Conservation (phyloP, 2,888 invertebrate species). For the Microctonus aethiopoides region DNA sequence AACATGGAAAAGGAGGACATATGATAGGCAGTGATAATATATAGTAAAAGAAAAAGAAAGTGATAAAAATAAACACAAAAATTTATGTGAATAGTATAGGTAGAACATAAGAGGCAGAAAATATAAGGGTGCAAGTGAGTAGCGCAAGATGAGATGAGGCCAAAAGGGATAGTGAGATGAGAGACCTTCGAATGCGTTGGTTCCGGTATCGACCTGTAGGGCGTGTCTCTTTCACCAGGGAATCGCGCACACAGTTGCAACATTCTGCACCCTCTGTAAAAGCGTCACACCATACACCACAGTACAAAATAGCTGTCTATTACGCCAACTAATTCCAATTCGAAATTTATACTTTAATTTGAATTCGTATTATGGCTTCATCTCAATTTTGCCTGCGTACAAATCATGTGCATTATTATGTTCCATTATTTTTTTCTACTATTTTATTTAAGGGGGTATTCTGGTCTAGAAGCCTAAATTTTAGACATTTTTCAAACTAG, state of each 20-base stretch:
- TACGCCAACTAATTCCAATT: too few species aligned
- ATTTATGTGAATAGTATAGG: not conserved
- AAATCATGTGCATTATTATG: too few species aligned
- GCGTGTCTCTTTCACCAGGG: slow-evolving; percentile 57
- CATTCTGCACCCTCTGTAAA: slow-evolving; percentile 49
- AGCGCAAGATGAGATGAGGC: not conserved
- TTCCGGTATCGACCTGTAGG: slow-evolving; percentile 60
- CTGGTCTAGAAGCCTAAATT: too few species aligned
- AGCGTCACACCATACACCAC: slow-evolving; percentile 33
- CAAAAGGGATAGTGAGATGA: slow-evolving; percentile 8
- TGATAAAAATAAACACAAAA: too few species aligned
- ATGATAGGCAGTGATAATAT: not conserved
- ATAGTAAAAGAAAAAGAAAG: too few species aligned
- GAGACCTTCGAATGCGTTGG: slow-evolving; percentile 53
- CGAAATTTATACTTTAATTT: too few species aligned
- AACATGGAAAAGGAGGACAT: not conserved
- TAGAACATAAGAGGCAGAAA: not conserved
- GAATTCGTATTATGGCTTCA: too few species aligned
- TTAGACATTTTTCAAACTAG: too few species aligned
- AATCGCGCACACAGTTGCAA: slow-evolving; percentile 51
- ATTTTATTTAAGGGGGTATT: too few species aligned
- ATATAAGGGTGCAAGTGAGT: not conserved
- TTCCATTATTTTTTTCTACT: slow-evolving; percentile 5
- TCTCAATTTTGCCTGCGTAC: too few species aligned
- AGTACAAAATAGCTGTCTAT: slow-evolving; percentile 17